These are phyloP conservation scores for Huso huso DNA, from an alignment of 2,797 vertebrate species.

Conservation along the genomic window DNA sequence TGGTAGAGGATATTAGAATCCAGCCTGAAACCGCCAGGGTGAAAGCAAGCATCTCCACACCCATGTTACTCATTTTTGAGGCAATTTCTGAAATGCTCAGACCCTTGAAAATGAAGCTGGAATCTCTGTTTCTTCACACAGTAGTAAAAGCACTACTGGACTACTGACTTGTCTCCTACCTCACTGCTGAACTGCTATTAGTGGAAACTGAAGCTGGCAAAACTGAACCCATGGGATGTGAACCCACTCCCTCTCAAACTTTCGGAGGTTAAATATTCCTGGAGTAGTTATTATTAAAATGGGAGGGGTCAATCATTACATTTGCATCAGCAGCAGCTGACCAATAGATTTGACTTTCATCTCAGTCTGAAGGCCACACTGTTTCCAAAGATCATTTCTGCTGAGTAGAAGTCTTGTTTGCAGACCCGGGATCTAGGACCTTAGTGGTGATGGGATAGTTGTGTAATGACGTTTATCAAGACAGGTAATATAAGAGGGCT, in stretches of 20 bases:
- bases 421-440: too few species aligned
- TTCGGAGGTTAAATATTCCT: constrained; percentile 44
- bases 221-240: not conserved
- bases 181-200: not conserved
- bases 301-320: constrained; percentile 47
- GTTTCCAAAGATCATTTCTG: too few species aligned
- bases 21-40: constrained; percentile 73
- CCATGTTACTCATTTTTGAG: constrained; percentile 58
- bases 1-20: constrained; percentile 83
- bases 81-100: constrained; percentile 3
- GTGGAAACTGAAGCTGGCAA: not conserved
- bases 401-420: too few species aligned
- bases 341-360: constrained; percentile 28
- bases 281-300: constrained; percentile 43
- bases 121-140: not conserved
- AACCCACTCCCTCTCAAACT: not conserved
- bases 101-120: not conserved
- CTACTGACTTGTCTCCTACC: not conserved
- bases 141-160: not conserved
- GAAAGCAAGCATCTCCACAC: constrained; percentile 78
- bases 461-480: too few species aligned
- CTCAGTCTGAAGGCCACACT: not conserved
- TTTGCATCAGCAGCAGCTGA: constrained; percentile 33
- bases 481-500: too few species aligned
- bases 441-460: too few species aligned